phyloP scores from a whole-genome alignment of 2,888 invertebrate genomes.

The Melikaiella ostensackeni region DNA sequence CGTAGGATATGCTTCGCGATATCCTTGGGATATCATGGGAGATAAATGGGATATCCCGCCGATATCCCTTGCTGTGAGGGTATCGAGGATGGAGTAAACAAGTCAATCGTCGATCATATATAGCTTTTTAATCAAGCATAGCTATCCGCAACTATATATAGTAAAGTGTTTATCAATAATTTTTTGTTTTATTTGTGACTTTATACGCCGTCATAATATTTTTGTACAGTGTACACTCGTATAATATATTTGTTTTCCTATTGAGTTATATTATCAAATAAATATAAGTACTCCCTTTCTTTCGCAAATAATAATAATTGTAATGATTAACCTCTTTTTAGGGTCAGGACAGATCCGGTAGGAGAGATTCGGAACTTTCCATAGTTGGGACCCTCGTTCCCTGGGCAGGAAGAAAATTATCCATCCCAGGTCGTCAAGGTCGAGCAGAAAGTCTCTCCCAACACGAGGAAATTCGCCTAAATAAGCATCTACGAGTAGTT shows the following conservation, averaged over 20 bases:
- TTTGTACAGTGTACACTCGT: neutral
- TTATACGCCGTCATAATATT: constrained; percentile 35
- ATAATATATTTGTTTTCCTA: neutral
- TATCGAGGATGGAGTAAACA: neutral
- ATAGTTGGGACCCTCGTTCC: constrained; percentile 78
- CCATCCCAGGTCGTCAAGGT: constrained; percentile 70
- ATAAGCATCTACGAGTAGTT: constrained; percentile 79
- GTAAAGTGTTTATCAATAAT: neutral
- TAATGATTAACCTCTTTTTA: no score
- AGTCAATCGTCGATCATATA: neutral
- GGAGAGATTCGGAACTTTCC: constrained; percentile 78
- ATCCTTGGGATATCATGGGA: no score
- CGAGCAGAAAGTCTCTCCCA: constrained; percentile 78
- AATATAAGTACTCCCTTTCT: neutral
- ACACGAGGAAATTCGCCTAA: constrained; percentile 78
- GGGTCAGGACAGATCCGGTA: constrained; percentile 56
- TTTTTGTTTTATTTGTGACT: neutral
- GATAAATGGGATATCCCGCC: no score
- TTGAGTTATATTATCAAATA: neutral
- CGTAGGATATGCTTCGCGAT: no score
- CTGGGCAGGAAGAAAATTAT: constrained; percentile 77
- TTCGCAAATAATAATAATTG: no score
- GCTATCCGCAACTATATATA: no score
- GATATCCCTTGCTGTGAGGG: no score
- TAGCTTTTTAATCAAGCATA: neutral